Evolutionary conservation across 1,140 invertebrate genomes (phyloP), one percentile per base, ranked within the genome.

Genomic region (Pachyrhynchus sulphureomaculatus): DNA sequence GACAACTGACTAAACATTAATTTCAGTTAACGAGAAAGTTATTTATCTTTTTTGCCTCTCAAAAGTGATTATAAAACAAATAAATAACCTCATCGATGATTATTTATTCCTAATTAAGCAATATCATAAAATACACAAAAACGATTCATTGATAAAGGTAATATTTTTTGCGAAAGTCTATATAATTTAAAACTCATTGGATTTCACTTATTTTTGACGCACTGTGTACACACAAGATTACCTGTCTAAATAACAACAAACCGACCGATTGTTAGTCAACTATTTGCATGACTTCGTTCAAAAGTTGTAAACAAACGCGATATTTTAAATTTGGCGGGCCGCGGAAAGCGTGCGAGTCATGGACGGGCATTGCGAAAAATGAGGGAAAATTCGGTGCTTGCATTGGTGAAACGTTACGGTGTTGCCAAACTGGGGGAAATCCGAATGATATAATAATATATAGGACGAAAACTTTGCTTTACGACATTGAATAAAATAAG

Each of bases 311-410:
- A 45, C 42, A 45, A 20, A 45, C 42, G 42, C 32, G 26, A 21
- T 17, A 33, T 49, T 49, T 49, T 18, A 33, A 49, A 33, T 33
- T 49, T 49, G 24, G 47, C 47, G 47, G 26, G 47, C 29, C 24
- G 26, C 47, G 32, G 32, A 49, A 49, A 49, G 26, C 47, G 29
- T 33, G 47, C 47, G 24, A 49, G 24, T 33, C 47, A 49, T 17
- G 47, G 15, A 49, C 47, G 47, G 24, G 17, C 47, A 26, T 49
- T 26, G 47, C 24, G 47, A 49, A 49, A 49, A 49, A 49, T 49
- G 47, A 49, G 47, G 47, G 45, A 45, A 49, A 49, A 49, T 49
- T 49, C 24, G 47, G 32, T 15, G 47, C 29, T 26, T 49, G 32
- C 47, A 49, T 49, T 49, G 24, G 47, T 45, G 42, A 45, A 45